Base-by-base conservation (phyloP, 2,888 invertebrate species). In the Rhopalosiphum nymphaeae region DNA sequence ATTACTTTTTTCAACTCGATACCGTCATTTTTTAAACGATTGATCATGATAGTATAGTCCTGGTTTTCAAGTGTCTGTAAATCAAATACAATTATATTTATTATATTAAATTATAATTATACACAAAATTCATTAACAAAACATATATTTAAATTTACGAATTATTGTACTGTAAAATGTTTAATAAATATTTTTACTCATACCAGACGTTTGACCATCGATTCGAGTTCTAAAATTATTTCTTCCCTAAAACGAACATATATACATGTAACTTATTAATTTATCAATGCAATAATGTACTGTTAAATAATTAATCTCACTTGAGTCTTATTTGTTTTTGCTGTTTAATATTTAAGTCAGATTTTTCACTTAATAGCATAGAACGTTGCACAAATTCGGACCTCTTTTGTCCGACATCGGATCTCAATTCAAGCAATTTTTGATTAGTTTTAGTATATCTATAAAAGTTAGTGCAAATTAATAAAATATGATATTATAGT, bases 131-230 rank as follows among this genome's bases (percentile, higher is more conserved):
- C 36, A 21, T 9, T 9, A 36, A 36, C 16, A 3, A 36, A 78
- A 36, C 2, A 78, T 78, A 21, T 36, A 16, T 67, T n/a, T 78
- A 16, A 78, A 78, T 78, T 78, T 36, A 3, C 1, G 36, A 78
- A 78, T 16, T 13, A n/a, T 67, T 67, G n/a, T 67, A 67, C n/a
- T n/a, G 67, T 13, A 67, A 67, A n/a, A 67, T 29, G 29, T 67
- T 11, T 21, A 36, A 78, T 36, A 36, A 36, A 78, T 36, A 21
- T 36, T 36, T n/a, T 21, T 0, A 78, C n/a, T 89, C 56, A 44
- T 89, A 89, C 89, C 89, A 89, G 25, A 89, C 36, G 29, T 49
- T 89, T 89, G 53, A 89, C 53, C 25, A 89, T 46, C 46, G 29
- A 53, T 89, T 89, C 89, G 3, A 53, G 56, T 49, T 46, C 53